Evolutionary conservation across 2,888 invertebrate species (phyloP).

Genomic region (Sericinus montela): DNA sequence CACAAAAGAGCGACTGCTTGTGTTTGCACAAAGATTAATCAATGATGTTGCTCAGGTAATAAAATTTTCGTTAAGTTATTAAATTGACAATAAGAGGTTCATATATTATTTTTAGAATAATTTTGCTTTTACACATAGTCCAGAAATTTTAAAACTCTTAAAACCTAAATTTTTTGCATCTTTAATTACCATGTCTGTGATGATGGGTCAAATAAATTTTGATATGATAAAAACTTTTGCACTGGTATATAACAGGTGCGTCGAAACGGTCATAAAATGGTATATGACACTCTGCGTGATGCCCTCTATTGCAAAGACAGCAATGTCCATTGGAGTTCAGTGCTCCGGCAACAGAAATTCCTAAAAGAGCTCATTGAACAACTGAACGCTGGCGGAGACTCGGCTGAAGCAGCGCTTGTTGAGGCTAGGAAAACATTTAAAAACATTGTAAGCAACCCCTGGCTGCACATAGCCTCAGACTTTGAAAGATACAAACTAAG

Average conservation of each 20-base stretch:
- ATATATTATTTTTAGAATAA: no score
- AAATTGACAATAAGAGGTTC: no score
- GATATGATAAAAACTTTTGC: no score
- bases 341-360: constrained; percentile 88
- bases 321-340: constrained; percentile 84
- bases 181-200: no score
- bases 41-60: constrained; percentile 87
- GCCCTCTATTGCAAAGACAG: constrained; percentile 77
- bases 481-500: constrained; percentile 80
- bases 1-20: constrained; percentile 85
- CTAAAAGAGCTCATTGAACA: constrained; percentile 82
- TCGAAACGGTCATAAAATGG: constrained; percentile 83
- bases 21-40: constrained; percentile 88
- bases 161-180: no score
- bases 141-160: no score
- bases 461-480: constrained; percentile 86
- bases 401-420: constrained; percentile 59
- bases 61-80: neutral
- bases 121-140: no score
- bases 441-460: constrained; percentile 78
- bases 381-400: constrained; percentile 72
- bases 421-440: constrained; percentile 80
- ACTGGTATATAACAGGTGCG: constrained; percentile 46
- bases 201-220: no score
- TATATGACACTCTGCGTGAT: constrained; percentile 62